Base-by-base conservation (phyloP, 2,888 invertebrate genomes). In the Cryptus viduatorius region DNA sequence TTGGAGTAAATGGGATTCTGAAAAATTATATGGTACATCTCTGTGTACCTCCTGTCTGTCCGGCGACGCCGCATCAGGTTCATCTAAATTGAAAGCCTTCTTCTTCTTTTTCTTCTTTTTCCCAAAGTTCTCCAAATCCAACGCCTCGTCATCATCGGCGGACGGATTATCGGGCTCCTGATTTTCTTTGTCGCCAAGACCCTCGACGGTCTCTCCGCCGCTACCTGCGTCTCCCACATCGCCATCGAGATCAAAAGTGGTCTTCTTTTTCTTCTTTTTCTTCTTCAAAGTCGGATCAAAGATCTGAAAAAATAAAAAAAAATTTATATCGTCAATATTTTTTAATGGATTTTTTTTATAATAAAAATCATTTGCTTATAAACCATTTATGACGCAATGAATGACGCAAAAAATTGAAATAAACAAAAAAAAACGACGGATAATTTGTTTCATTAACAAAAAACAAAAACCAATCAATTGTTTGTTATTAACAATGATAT, bases 221-320 rank as follows among this genome's bases (percentile, higher is more conserved):
- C 94, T 94, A 89, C 95, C 95, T 76, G 95, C 95, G 92, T 95
- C 94, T 92, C 94, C 94, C 86, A 97, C 94, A 61, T 97, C 97
- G 46, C 98, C 96, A 93, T 98, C 98, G 89, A 98, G 95, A 93
- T 98, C 98, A 92, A 98, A 98, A 44, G 97, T 96, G 91, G 97
- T 98, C 97, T 98, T 98, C 96, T 98, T 98, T 95, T 98, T 98
- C 95, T 98, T 98, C 94, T 98, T 98, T 94, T 98, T 98, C 95
- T 98, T 98, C 88, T 95, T 95, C 89, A 98, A 94, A 87, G 96
- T 96, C 37, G 98, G 97, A 94, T 98, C 98, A 94, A 98, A 98
- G 91, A 97, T 96, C 98, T 96, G 90, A 16, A 93, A 42, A 37
- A 42, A 50, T 31, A 12, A 44, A 16, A 61, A 16, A 31, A 75